Evolutionary conservation across 2,888 invertebrate genomes (phyloP).

Genomic region (Diogma glabrata): DNA sequence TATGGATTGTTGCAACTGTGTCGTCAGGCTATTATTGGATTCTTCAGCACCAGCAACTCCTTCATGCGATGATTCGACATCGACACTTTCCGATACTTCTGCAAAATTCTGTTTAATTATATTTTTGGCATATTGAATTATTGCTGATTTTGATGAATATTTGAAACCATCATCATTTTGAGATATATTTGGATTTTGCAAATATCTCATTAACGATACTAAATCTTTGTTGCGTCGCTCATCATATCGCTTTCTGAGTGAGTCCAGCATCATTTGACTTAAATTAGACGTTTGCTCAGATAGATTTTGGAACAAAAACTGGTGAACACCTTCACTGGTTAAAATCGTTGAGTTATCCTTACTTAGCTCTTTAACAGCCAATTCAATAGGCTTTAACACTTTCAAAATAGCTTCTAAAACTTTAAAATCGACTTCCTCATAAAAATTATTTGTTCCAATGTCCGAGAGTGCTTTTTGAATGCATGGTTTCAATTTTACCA

Average conservation of each 20-base stretch:
- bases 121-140: too few relatives aligned
- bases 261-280: not conserved
- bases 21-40: not conserved
- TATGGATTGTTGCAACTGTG: not conserved
- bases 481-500: too few relatives aligned
- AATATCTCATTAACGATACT: not conserved
- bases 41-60: slow-evolving; percentile 1
- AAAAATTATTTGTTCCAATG: not conserved
- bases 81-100: not conserved
- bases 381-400: not conserved
- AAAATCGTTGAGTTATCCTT: not conserved
- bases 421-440: not conserved
- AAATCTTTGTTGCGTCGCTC: not conserved
- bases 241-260: not conserved
- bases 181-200: not conserved
- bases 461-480: too few relatives aligned
- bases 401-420: not conserved
- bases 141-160: not conserved
- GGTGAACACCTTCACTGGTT: not conserved
- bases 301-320: not conserved
- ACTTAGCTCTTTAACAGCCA: not conserved
- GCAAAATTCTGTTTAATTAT: not conserved
- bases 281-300: slow-evolving; percentile 1
- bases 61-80: not conserved
- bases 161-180: not conserved